phyloP scores from a whole-genome alignment of 1,140 invertebrate species.

The Harpegnathos saltator region DNA sequence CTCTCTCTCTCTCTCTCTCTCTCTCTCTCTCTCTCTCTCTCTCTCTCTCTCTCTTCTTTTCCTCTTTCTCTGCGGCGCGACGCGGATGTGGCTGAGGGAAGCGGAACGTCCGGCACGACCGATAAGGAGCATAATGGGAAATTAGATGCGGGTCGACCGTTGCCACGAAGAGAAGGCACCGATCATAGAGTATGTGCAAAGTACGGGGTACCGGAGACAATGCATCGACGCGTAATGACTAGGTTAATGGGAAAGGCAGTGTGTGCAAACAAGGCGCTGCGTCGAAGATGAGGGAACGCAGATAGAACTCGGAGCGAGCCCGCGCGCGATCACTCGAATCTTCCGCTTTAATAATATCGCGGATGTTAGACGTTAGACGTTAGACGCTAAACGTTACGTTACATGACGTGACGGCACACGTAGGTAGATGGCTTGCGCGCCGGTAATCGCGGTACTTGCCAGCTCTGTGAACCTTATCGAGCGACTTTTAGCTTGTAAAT shows the following conservation, averaged over 20 bases:
- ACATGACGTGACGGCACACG: not conserved
- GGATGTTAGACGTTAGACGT: conserved; percentile 3
- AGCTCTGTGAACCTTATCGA: too few relatives aligned
- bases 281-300: conserved; percentile 63
- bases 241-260: conserved; percentile 75
- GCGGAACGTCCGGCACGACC: conserved; percentile 36
- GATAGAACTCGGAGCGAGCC: conserved; percentile 53
- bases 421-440: not conserved
- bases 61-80: too few relatives aligned
- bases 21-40: too few relatives aligned
- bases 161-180: conserved; percentile 62
- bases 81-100: conserved; percentile 31
- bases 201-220: conserved; percentile 73
- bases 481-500: too few relatives aligned
- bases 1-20: too few relatives aligned
- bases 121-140: conserved; percentile 74
- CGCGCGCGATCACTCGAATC: conserved; percentile 47
- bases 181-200: conserved; percentile 74
- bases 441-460: not conserved
- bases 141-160: conserved; percentile 66
- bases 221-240: conserved; percentile 73
- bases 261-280: conserved; percentile 72
- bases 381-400: too few relatives aligned
- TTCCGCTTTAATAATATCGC: conserved; percentile 59
- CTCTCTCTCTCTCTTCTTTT: too few relatives aligned